phyloP scores from a whole-genome alignment of 2,888 invertebrate species.

The Thyatira batis region DNA sequence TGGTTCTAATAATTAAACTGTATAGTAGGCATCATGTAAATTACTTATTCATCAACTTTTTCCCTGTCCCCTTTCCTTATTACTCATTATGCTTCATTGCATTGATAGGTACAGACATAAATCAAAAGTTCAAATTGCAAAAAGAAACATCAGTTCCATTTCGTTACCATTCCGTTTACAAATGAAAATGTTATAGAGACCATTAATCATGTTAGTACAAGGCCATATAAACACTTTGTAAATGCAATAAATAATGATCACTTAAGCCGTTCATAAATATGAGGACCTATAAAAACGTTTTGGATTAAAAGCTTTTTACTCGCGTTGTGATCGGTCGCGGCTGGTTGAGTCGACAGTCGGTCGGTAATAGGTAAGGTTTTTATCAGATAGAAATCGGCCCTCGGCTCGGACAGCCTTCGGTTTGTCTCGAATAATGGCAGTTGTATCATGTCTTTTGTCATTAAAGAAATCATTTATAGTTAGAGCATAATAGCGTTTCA shows the following conservation, averaged over 20 bases:
- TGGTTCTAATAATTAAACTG: too few relatives aligned
- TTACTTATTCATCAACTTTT: neutral
- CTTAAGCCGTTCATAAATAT: neutral
- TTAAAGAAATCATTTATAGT: neutral
- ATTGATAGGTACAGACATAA: too few relatives aligned
- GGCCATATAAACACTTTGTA: neutral
- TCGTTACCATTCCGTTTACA: neutral
- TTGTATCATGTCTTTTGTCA: neutral
- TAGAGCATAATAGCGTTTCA: neutral
- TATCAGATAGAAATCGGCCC: slow-evolving; percentile 1
- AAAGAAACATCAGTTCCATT: neutral
- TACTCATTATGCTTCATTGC: too few relatives aligned
- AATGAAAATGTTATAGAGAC: neutral
- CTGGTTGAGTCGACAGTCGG: too few relatives aligned
- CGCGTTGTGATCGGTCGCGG: neutral
- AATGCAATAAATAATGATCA: neutral
- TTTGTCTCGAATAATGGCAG: slow-evolving; percentile 12
- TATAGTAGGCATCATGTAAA: too few relatives aligned
- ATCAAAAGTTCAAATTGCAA: too few relatives aligned
- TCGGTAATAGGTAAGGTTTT: neutral
- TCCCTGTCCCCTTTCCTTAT: neutral
- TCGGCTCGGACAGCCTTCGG: slow-evolving; percentile 26
- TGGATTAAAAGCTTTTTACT: neutral
- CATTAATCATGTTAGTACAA: neutral
- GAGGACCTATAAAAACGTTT: neutral